Conservation (phyloP, 2,113 vertebrate species). For the Odobenus rosmarus region DNA sequence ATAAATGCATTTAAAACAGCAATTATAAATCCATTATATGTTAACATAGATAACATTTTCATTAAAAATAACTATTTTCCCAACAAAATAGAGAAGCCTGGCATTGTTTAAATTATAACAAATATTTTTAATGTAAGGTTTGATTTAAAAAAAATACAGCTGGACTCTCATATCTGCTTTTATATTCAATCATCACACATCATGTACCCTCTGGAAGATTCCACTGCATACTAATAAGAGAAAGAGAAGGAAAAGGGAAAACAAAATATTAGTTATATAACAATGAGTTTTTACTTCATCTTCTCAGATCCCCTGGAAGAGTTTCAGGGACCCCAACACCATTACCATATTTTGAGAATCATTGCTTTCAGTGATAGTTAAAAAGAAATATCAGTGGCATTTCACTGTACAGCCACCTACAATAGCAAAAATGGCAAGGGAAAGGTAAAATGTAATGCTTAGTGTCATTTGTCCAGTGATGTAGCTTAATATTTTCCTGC, state of each 20-base stretch:
- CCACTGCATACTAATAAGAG: neutral
- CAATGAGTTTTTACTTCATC: neutral
- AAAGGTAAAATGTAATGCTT: neutral
- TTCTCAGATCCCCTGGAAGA: neutral
- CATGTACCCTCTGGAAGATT: neutral
- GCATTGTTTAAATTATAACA: neutral
- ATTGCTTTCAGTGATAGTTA: neutral
- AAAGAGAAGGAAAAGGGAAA: neutral
- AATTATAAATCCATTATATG: neutral
- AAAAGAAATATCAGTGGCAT: neutral
- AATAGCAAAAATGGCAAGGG: neutral
- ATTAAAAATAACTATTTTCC: neutral
- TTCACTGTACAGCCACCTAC: neutral
- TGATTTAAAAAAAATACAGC: neutral
- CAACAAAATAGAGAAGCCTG: neutral
- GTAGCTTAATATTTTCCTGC: neutral
- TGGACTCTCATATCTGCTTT: neutral
- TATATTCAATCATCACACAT: neutral
- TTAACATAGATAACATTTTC: neutral
- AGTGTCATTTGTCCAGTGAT: neutral
- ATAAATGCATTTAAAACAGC: neutral
- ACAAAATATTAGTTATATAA: neutral
- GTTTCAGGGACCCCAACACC: neutral
- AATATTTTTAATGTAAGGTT: neutral
- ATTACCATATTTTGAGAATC: neutral